Conservation (phyloP, 2,797 vertebrate species). For the Alfaro cultratus region DNA sequence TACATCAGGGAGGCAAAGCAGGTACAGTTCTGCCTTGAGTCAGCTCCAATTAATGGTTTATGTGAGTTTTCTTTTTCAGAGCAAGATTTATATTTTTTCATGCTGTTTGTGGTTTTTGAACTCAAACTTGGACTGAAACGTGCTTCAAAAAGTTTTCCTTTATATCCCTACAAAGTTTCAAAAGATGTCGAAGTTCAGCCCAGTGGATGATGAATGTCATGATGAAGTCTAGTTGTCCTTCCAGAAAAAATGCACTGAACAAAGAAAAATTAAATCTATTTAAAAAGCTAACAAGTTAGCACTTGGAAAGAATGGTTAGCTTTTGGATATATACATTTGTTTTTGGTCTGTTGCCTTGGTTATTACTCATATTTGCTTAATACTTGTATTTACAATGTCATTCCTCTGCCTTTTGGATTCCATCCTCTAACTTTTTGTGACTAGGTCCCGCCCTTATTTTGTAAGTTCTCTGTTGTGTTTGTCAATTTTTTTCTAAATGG, state of each 20-base stretch:
- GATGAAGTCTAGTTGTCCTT: neutral
- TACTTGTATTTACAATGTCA: neutral
- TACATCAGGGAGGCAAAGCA: constrained; percentile 35
- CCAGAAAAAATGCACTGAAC: neutral
- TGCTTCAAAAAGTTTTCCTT: neutral
- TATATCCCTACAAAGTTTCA: neutral
- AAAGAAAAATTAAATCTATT: neutral
- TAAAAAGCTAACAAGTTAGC: neutral
- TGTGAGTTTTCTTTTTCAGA: neutral
- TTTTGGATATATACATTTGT: constrained; percentile 50
- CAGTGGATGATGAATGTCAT: neutral
- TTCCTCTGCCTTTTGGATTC: constrained; percentile 23
- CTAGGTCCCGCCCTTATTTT: too few species aligned
- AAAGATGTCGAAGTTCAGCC: neutral
- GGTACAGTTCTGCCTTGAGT: constrained; percentile 45
- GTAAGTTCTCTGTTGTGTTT: constrained; percentile 56
- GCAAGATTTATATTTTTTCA: neutral
- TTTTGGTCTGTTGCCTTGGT: constrained; percentile 39
- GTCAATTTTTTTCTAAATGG: constrained; percentile 57
- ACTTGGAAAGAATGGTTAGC: neutral
- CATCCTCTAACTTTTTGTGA: neutral
- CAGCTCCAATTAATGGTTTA: constrained; percentile 37
- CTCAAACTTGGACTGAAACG: constrained; percentile 14
- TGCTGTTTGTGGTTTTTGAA: constrained; percentile 48
- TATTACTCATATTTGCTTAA: constrained; percentile 7